These are phyloP conservation scores for Falcaria lacertinaria DNA, from an alignment of 2,888 invertebrate genomes.

Conservation along the genomic window DNA sequence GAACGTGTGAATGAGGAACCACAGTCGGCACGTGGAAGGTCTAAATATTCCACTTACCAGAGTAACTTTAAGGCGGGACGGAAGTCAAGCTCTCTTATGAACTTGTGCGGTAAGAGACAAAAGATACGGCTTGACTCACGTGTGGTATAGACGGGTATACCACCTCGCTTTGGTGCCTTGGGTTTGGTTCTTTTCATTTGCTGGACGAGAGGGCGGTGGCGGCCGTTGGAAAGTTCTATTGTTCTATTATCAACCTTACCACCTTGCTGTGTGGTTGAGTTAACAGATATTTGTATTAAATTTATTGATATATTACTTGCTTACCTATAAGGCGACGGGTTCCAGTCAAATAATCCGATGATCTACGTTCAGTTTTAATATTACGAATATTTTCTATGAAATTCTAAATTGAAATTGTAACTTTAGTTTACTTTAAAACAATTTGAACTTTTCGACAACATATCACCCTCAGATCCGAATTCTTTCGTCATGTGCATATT, in stretches of 20 bases:
- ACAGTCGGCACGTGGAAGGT: constrained; percentile 89
- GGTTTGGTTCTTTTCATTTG: constrained; percentile 56
- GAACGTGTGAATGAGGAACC: constrained; percentile 89
- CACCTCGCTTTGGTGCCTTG: constrained; percentile 66
- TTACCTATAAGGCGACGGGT: background rate
- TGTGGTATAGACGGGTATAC: constrained; percentile 44
- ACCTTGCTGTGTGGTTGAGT: background rate
- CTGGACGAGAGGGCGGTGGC: constrained; percentile 13
- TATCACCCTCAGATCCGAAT: constrained; percentile 33
- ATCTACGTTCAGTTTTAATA: no score
- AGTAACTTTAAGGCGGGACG: constrained; percentile 91
- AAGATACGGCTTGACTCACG: constrained; percentile 62
- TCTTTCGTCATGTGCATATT: constrained; percentile 63
- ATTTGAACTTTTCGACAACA: no score
- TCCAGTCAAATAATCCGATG: no score
- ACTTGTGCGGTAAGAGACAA: constrained; percentile 94
- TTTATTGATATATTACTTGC: no score
- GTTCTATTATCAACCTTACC: background rate
- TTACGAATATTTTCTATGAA: no score
- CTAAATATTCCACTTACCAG: constrained; percentile 91
- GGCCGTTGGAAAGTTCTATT: background rate
- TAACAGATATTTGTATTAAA: no score
- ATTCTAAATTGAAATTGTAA: no score
- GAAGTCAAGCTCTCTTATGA: constrained; percentile 97
- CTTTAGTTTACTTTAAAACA: no score